These are phyloP conservation scores for Drosophila macrothrix DNA, from an alignment of 2,888 invertebrate species.

Conservation along the genomic window DNA sequence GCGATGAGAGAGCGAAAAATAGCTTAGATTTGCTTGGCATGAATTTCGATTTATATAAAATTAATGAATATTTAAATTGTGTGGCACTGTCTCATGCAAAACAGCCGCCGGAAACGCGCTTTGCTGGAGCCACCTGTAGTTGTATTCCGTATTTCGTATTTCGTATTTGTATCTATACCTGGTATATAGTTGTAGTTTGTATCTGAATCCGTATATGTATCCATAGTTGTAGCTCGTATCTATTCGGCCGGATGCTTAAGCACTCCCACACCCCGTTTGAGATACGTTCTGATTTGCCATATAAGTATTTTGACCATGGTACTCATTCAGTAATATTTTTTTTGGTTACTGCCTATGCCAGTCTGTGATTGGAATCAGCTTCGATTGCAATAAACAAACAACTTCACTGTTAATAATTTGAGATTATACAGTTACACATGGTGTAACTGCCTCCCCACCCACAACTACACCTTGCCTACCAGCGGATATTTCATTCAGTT, in stretches of 20 bases:
- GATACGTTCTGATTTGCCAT: slow-evolving; percentile 38
- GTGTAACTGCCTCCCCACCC: not conserved
- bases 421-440: slow-evolving; percentile 57
- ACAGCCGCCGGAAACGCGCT: slow-evolving; percentile 75
- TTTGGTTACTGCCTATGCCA: not conserved
- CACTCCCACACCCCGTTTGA: slow-evolving; percentile 37
- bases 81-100: slow-evolving; percentile 60
- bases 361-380: slow-evolving; percentile 40
- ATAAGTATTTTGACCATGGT: slow-evolving; percentile 44
- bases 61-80: slow-evolving; percentile 79
- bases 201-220: slow-evolving; percentile 3
- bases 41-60: slow-evolving; percentile 76
- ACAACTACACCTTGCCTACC: slow-evolving; percentile 15
- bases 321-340: slow-evolving; percentile 19
- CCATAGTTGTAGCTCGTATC: slow-evolving; percentile 5
- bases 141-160: slow-evolving; percentile 26
- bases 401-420: slow-evolving; percentile 73
- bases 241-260: slow-evolving; percentile 59
- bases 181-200: not conserved
- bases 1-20: slow-evolving; percentile 35
- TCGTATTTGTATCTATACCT: slow-evolving; percentile 5
- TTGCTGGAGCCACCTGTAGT: slow-evolving; percentile 67
- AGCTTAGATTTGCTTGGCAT: slow-evolving; percentile 45
- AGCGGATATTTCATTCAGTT: slow-evolving; percentile 65
- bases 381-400: slow-evolving; percentile 68